Evolutionary conservation across 2,888 invertebrate genomes (phyloP).

Genomic region (Incurvaria masculella): DNA sequence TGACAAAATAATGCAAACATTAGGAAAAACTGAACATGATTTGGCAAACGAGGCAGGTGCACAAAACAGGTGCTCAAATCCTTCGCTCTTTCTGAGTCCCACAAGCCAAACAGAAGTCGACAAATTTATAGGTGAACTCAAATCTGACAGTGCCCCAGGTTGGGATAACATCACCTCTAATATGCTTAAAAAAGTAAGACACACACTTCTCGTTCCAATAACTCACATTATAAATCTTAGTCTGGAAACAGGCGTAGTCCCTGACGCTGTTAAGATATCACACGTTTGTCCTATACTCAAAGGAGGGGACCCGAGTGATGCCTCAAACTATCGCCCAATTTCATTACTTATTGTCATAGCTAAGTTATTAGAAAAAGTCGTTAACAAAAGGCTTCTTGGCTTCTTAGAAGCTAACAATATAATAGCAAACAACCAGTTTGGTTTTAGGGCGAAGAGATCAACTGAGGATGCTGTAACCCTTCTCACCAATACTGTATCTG

Average conservation of each 20-base stretch:
- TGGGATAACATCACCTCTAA: not conserved
- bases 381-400: conserved; percentile 1
- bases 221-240: not conserved
- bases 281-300: conserved; percentile 4
- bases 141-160: not conserved
- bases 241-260: conserved; percentile 1
- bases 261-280: not conserved
- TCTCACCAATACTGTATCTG: not conserved
- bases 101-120: not conserved
- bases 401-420: conserved; percentile 9
- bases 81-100: not conserved
- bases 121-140: not conserved
- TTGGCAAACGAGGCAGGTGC: too few species aligned
- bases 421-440: conserved; percentile 1
- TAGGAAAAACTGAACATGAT: too few species aligned
- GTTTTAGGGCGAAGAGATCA: conserved; percentile 2
- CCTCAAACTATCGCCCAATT: conserved; percentile 5
- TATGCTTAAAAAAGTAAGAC: not conserved
- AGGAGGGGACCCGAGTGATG: not conserved
- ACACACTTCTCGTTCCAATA: not conserved
- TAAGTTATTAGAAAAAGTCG: conserved; percentile 8
- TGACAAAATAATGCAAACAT: too few species aligned
- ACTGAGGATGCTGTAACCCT: conserved; percentile 2
- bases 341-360: conserved; percentile 1
- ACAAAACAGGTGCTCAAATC: too few species aligned